These are phyloP conservation scores for Phortica magna DNA, from an alignment of 2,888 invertebrate genomes.

Conservation along the genomic window DNA sequence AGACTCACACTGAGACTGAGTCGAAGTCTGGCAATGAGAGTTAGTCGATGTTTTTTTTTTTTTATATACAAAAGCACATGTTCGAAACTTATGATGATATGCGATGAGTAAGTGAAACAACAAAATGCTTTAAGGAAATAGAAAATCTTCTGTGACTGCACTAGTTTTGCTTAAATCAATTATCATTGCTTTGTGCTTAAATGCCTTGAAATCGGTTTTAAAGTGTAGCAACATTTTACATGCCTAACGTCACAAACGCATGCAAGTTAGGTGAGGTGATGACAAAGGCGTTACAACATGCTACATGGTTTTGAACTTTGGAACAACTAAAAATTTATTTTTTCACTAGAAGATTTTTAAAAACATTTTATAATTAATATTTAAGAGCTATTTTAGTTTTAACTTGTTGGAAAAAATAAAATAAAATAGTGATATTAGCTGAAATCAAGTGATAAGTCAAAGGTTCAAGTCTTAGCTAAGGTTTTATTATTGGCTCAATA, in stretches of 20 bases:
- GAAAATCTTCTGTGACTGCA: background rate
- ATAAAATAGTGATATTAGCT: too few species aligned
- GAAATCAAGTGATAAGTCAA: too few species aligned
- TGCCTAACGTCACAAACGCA: background rate
- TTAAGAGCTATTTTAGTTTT: too few species aligned
- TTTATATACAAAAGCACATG: background rate
- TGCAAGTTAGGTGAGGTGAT: background rate
- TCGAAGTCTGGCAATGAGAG: background rate
- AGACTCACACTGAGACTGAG: background rate
- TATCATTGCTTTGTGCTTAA: background rate
- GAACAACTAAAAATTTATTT: background rate
- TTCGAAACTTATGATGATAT: background rate
- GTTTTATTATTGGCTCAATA: too few species aligned
- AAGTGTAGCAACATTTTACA: background rate
- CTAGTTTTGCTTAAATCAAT: background rate
- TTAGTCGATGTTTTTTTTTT: background rate
- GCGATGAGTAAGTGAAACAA: slow-evolving; percentile 3
- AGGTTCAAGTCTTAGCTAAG: too few species aligned
- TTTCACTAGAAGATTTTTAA: too few species aligned
- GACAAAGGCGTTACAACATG: background rate
- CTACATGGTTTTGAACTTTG: background rate
- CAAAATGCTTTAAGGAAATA: background rate
- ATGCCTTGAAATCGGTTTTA: background rate
- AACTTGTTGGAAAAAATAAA: too few species aligned
- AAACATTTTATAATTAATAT: too few species aligned